A percentile compares a stretch with the other conserved stretches of the same genome.
Conservation (phyloP, 1,140 invertebrate species). For the Macrostomum lignano region DNA sequence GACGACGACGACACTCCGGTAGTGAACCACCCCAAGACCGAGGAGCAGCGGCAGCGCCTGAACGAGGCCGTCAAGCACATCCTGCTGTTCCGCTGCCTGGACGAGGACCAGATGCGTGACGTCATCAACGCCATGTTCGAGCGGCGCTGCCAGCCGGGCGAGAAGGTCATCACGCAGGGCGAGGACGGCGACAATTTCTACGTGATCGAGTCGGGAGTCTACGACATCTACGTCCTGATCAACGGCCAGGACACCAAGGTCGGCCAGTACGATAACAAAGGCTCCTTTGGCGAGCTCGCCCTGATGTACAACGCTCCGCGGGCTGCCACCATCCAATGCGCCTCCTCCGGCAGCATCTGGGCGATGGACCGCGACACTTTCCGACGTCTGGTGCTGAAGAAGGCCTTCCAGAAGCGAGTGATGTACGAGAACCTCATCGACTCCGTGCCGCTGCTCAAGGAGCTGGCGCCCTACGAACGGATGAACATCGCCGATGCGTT, state of each 20-base stretch:
- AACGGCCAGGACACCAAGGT: conserved; percentile 3
- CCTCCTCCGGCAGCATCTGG: conserved; percentile 51
- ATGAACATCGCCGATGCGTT: conserved; percentile 6
- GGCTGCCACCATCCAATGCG: conserved; percentile 40
- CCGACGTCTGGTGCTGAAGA: conserved; percentile 35
- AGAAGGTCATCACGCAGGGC: conserved; percentile 70
- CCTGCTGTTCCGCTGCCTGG: conserved; percentile 62
- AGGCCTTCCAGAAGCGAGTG: conserved; percentile 5
- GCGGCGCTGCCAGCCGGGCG: conserved; percentile 39
- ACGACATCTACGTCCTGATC: background rate
- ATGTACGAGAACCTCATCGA: conserved; percentile 3
- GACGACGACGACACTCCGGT: conserved; percentile 1
- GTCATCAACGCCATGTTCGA: conserved; percentile 93
- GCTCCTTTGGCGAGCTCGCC: conserved; percentile 69
- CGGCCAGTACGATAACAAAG: conserved; percentile 35
- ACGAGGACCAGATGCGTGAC: conserved; percentile 47
- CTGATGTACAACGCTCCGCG: conserved; percentile 83
- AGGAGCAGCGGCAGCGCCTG: conserved; percentile 56
- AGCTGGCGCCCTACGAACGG: conserved; percentile 4
- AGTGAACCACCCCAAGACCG: conserved; percentile 38
- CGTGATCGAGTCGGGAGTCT: conserved; percentile 44
- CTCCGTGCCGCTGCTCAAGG: conserved; percentile 4
- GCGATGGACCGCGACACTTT: conserved; percentile 56
- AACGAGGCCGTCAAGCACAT: conserved; percentile 67
- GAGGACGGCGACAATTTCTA: conserved; percentile 95